A percentile compares a stretch with the other conserved stretches of the same genome.
phyloP scores from a whole-genome alignment of 2,113 vertebrate genomes.

The Motacilla alba region DNA sequence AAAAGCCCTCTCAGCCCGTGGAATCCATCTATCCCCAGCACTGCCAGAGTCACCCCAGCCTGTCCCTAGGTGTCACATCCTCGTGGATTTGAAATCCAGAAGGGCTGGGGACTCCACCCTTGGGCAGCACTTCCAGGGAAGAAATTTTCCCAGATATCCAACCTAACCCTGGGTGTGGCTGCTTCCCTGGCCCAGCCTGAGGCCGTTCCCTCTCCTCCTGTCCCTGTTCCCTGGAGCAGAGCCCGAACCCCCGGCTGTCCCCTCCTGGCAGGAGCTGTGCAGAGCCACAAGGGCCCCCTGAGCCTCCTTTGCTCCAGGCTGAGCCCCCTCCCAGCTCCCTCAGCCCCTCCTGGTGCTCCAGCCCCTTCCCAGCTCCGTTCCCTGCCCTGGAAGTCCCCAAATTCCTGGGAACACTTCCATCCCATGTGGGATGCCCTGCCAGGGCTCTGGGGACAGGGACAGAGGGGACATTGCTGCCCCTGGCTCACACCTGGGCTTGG shows the following conservation, averaged over 20 bases:
- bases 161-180: not conserved
- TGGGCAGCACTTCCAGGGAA: accelerated
- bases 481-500: accelerated
- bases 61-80: not conserved
- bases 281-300: not conserved
- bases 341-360: not conserved
- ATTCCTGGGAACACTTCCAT: accelerated
- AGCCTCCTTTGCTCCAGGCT: not conserved
- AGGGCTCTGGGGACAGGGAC: not conserved
- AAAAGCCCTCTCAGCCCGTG: not conserved
- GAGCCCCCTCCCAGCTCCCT: not conserved
- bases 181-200: not conserved
- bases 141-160: not conserved
- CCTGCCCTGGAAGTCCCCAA: not conserved
- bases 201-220: not conserved
- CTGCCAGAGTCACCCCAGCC: not conserved
- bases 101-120: not conserved
- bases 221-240: not conserved
- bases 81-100: not conserved
- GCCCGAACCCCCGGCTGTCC: not conserved
- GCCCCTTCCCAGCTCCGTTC: accelerated
- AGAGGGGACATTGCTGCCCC: not conserved
- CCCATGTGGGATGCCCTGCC: accelerated
- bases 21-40: not conserved
- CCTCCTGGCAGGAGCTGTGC: not conserved